A percentile compares a stretch with the other conserved stretches of the same genome.
These are phyloP conservation scores for Campopleginae sp. DNA, from an alignment of 2,888 invertebrate species.

Conservation along the genomic window DNA sequence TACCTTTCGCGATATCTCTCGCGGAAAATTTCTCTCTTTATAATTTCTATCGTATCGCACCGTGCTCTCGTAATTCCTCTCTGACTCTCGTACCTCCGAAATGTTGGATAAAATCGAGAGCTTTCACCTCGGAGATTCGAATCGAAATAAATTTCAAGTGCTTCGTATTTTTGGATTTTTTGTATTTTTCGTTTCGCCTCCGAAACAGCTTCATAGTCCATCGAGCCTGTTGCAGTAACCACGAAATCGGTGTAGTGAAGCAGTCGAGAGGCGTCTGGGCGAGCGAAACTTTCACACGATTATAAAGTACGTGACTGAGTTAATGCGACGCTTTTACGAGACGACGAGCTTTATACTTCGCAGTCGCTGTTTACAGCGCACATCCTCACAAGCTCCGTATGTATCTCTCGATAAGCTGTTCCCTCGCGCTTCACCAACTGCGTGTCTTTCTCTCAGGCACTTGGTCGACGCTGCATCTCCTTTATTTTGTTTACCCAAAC, in stretches of 20 bases:
- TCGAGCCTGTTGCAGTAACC: not conserved
- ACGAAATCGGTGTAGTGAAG: conserved; percentile 18
- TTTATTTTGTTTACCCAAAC: conserved; percentile 58
- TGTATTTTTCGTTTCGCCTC: not conserved
- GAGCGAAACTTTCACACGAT: conserved; percentile 49
- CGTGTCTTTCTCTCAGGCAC: conserved; percentile 26
- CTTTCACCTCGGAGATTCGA: conserved; percentile 20
- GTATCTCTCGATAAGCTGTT: conserved; percentile 31
- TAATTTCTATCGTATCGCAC: conserved; percentile 11
- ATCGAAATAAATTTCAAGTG: conserved; percentile 40
- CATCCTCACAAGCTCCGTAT: conserved; percentile 13
- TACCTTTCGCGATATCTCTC: conserved; percentile 44
- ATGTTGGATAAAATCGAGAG: conserved; percentile 42
- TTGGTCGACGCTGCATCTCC: not conserved
- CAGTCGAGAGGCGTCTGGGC: not conserved
- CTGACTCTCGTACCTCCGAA: not conserved
- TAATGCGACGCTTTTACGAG: conserved; percentile 39
- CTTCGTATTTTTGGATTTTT: not conserved
- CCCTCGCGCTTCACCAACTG: conserved; percentile 26
- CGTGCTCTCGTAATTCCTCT: conserved; percentile 10
- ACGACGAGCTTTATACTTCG: not conserved
- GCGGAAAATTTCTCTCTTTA: conserved; percentile 40
- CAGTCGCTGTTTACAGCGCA: conserved; percentile 11
- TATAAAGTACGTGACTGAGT: conserved; percentile 58
- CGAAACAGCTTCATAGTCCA: not conserved